Conservation (phyloP, 2,888 invertebrate species). For the Adineta ricciae region DNA sequence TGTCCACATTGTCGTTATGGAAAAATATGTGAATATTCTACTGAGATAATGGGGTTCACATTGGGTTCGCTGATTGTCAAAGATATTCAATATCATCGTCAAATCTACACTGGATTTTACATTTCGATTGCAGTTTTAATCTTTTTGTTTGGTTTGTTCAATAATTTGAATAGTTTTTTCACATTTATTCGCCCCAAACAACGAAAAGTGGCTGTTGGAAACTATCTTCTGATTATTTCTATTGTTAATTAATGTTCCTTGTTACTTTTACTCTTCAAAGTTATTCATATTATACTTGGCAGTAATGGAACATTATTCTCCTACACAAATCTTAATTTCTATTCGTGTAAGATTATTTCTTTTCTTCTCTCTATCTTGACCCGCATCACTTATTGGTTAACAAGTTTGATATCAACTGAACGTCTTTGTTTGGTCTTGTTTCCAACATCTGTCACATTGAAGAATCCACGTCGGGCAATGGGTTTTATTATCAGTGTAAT, state of each 20-base stretch:
- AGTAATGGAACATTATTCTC: neutral
- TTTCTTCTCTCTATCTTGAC: neutral
- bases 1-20: neutral
- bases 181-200: neutral
- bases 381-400: neutral
- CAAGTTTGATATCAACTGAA: neutral
- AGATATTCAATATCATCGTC: neutral
- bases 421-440: neutral
- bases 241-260: neutral
- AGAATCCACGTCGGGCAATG: neutral
- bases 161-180: neutral
- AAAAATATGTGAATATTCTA: neutral
- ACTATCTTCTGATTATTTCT: neutral
- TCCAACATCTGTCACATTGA: neutral
- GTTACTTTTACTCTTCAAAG: neutral
- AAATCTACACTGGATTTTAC: neutral
- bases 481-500: neutral
- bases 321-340: neutral
- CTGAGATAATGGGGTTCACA: neutral
- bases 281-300: neutral
- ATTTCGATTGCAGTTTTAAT: neutral
- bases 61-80: neutral
- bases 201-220: neutral
- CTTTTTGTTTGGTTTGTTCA: neutral
- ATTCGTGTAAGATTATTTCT: neutral